Evolutionary conservation across 2,797 vertebrate species (phyloP).

Genomic region (Austrolebias charrua): DNA sequence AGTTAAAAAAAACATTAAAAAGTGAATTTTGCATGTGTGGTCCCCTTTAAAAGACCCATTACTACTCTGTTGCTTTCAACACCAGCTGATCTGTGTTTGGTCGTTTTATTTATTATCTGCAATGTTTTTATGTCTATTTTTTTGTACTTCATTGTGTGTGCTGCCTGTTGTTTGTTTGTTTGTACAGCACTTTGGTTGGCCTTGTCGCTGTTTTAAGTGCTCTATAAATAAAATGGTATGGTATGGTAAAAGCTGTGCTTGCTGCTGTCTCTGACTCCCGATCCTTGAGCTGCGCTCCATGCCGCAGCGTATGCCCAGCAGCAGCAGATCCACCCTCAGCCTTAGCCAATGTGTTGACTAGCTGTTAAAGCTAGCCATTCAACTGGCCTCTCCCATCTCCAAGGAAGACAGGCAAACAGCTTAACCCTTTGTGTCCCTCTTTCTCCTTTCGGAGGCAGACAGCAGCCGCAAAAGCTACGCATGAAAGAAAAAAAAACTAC

Average conservation of each 20-base stretch:
- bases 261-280: conserved; percentile 57
- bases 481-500: conserved; percentile 4
- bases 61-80: too few relatives aligned
- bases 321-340: conserved; percentile 90
- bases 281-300: conserved; percentile 76
- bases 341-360: conserved; percentile 88
- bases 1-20: too few relatives aligned
- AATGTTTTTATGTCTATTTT: too few relatives aligned
- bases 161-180: too few relatives aligned
- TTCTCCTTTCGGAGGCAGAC: conserved; percentile 21
- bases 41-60: too few relatives aligned
- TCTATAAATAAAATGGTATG: too few relatives aligned
- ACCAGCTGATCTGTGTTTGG: too few relatives aligned
- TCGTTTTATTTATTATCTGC: too few relatives aligned
- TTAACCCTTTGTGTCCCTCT: conserved; percentile 69
- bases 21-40: too few relatives aligned
- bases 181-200: too few relatives aligned
- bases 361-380: conserved; percentile 80
- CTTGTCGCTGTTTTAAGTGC: too few relatives aligned
- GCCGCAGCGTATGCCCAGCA: conserved; percentile 75
- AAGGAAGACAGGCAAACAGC: conserved; percentile 56
- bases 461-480: conserved; percentile 30
- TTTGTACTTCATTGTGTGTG: too few relatives aligned
- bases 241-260: conserved; percentile 29
- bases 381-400: conserved; percentile 76